These are phyloP conservation scores for Pyrgilauda ruficollis DNA, from an alignment of 2,113 vertebrate genomes.

Conservation along the genomic window DNA sequence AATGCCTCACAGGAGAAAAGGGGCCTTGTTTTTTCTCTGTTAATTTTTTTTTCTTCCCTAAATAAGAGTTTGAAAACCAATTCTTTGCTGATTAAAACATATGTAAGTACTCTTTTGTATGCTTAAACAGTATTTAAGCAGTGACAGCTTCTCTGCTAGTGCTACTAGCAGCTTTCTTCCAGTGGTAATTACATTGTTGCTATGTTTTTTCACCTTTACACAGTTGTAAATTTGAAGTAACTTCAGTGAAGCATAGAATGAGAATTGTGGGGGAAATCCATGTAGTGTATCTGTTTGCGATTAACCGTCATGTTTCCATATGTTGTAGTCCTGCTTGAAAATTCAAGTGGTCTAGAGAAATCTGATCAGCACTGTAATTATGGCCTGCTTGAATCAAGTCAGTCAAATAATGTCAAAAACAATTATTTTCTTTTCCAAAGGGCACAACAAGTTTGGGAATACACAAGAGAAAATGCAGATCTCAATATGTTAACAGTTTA, in stretches of 20 bases:
- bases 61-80: not conserved
- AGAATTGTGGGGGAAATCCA: not conserved
- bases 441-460: conserved; percentile 65
- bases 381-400: conserved; percentile 75
- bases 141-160: not conserved
- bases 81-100: not conserved
- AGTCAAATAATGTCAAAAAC: conserved; percentile 84
- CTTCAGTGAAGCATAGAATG: conserved; percentile 52
- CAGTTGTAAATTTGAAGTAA: conserved; percentile 45
- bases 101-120: not conserved
- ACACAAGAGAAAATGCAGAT: conserved; percentile 72
- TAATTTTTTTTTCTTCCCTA: not conserved
- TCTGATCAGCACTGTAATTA: conserved; percentile 79
- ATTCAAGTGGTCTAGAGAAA: conserved; percentile 73
- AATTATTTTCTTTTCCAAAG: conserved; percentile 78
- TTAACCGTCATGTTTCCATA: conserved; percentile 79
- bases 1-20: not conserved
- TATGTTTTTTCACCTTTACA: conserved; percentile 31
- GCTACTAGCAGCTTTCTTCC: not conserved
- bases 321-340: conserved; percentile 65
- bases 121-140: conserved; percentile 8
- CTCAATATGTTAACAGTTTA: conserved; percentile 66
- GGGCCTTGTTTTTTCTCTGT: not conserved
- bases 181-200: conserved; percentile 6
- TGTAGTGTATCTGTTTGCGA: conserved; percentile 69